phyloP scores from a whole-genome alignment of 2,113 vertebrate species.

The Anolis carolinensis region DNA sequence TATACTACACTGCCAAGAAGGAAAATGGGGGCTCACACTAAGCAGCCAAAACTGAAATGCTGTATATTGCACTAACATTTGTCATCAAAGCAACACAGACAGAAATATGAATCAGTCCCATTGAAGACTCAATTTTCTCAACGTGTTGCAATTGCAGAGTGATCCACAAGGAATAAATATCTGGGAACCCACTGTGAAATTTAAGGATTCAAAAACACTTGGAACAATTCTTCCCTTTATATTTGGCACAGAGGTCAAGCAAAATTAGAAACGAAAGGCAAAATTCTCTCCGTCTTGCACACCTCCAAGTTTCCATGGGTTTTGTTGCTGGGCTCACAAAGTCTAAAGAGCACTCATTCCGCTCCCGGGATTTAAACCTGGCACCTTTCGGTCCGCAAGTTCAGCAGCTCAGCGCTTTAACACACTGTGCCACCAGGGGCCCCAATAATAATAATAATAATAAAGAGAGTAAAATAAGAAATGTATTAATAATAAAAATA shows the following conservation, averaged over 20 bases:
- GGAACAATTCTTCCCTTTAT: constrained; percentile 6
- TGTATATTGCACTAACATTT: not conserved
- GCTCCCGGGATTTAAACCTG: no score
- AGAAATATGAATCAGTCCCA: not conserved
- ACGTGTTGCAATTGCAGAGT: not conserved
- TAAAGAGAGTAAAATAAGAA: no score
- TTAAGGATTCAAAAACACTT: constrained; percentile 3
- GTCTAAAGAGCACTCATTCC: not conserved
- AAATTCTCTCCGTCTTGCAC: not conserved
- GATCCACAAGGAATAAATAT: not conserved
- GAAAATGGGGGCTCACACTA: not conserved
- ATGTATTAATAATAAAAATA: no score
- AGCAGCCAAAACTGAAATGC: not conserved
- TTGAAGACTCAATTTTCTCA: constrained; percentile 24
- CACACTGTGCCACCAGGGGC: no score
- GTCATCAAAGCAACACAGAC: not conserved
- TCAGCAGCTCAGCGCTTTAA: no score
- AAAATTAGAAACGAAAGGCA: not conserved
- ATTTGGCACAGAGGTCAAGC: constrained; percentile 30
- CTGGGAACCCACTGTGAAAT: constrained; percentile 38
- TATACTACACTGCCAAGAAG: rapidly evolving
- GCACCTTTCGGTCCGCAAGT: no score
- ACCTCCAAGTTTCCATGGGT: no score
- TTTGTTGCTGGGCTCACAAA: no score
- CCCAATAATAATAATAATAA: no score